Evolutionary conservation across 2,888 invertebrate species (phyloP), one percentile per base, ranked within the genome.

Genomic region (Pterobdella sp.): DNA sequence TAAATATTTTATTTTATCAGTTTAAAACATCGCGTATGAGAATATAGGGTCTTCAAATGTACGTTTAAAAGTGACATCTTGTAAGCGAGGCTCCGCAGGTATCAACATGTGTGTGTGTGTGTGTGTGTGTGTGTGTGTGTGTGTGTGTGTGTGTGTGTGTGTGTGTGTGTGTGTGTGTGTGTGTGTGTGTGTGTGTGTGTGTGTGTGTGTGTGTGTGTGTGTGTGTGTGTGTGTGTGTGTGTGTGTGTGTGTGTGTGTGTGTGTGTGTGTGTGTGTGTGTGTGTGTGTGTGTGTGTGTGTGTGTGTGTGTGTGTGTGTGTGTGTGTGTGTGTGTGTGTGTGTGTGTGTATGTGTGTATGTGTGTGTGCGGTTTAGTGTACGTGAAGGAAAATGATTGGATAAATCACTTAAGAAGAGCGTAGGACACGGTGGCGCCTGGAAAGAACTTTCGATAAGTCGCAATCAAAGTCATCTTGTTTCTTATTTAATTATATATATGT

Each of bases 211-310:
- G 42, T 42, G 42, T 42, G 42, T 42, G 42, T 42, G 42, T 42
- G 42, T 42, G 42, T 42, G 63, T 63, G 31, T 63, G 63, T 63
- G 31, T 63, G 63, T 63, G 31, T 63, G 63, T 63, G 31, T 63
- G 63, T 63, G 31, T 63, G 63, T 63, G 31, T 63, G 63, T 63
- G 31, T 63, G 63, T 63, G 31, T 63, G 63, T 63, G 31, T 63
- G 63, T 63, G 31, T 63, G 63, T 63, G 31, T 63, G 63, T 63
- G 31, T 63, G 63, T 63, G 31, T 63, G 63, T 63, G 31, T 63
- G 63, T 63, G 31, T 63, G 63, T 63, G 31, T 63, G 63, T 63
- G 31, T 63, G 63, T 63, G 31, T 63, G 63, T 63, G 31, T 63
- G 63, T 63, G 31, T 63, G 63, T 63, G 31, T 63, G 63, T 63